Percentiles rank a stretch among this genome's conserved stretches.
Evolutionary conservation across 2,113 vertebrate genomes (phyloP).

Genomic region (Nannobrachium achirus): DNA sequence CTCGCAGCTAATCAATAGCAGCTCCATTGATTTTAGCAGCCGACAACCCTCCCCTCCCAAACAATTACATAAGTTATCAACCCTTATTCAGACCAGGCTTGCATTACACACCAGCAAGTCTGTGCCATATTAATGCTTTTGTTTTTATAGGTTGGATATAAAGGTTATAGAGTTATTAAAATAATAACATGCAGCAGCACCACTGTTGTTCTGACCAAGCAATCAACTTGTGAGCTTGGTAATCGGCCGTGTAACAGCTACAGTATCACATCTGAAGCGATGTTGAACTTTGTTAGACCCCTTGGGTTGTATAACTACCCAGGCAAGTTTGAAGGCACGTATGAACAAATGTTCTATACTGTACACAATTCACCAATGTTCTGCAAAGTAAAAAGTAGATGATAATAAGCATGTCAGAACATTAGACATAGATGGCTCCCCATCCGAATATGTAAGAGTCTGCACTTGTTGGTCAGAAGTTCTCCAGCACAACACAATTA

Average conservation of each 20-base stretch:
- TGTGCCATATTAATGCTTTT: not conserved
- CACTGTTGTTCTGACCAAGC: not conserved
- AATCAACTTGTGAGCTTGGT: not conserved
- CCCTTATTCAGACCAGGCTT: slow-evolving; percentile 13
- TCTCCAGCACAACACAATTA: too few relatives aligned
- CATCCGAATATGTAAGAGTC: too few relatives aligned
- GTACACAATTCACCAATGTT: too few relatives aligned
- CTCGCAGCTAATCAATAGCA: slow-evolving; percentile 55
- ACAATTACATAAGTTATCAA: slow-evolving; percentile 51
- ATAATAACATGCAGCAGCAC: not conserved
- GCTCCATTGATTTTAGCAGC: slow-evolving; percentile 48
- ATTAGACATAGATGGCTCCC: too few relatives aligned
- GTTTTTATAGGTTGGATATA: not conserved
- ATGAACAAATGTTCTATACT: too few relatives aligned
- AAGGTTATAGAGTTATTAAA: not conserved
- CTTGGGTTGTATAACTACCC: too few relatives aligned
- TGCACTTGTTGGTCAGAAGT: too few relatives aligned
- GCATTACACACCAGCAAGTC: slow-evolving; percentile 1
- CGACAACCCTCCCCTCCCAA: slow-evolving; percentile 7
- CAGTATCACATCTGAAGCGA: not conserved
- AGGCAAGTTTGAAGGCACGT: too few relatives aligned
- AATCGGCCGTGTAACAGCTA: not conserved
- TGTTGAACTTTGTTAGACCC: too few relatives aligned
- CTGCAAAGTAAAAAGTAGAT: too few relatives aligned
- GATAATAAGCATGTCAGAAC: too few relatives aligned